phyloP scores from a whole-genome alignment of 2,113 vertebrate species.

The Pongo pygmaeus region DNA sequence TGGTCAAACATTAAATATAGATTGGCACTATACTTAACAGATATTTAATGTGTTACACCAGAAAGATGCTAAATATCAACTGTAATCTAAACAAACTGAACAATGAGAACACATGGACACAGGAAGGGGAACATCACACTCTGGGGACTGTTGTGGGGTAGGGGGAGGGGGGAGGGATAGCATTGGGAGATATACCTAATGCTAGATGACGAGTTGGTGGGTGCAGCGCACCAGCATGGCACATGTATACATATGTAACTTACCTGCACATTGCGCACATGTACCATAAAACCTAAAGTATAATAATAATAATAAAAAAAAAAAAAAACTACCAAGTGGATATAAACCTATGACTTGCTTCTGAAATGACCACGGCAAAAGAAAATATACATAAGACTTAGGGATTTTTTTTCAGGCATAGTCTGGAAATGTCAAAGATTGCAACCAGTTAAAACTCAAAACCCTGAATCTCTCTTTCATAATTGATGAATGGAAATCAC shows the following conservation, averaged over 20 bases:
- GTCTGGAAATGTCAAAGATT: slow-evolving; percentile 58
- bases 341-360: not conserved
- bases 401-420: not conserved
- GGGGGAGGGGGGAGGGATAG: too few species aligned
- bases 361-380: not conserved
- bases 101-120: too few species aligned
- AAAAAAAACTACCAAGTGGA: not conserved
- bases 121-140: too few species aligned
- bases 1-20: not conserved
- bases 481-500: slow-evolving; percentile 71
- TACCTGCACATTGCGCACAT: too few species aligned
- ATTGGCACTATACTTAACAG: not conserved
- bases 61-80: slow-evolving; percentile 41
- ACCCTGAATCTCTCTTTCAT: slow-evolving; percentile 60
- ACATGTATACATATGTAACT: too few species aligned
- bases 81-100: not conserved
- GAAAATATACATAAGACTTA: not conserved
- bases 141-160: too few species aligned
- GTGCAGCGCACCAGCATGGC: too few species aligned
- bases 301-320: too few species aligned
- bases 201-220: too few species aligned
- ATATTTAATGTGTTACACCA: slow-evolving; percentile 7
- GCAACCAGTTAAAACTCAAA: slow-evolving; percentile 58
- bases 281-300: too few species aligned
- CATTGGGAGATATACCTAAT: too few species aligned